These are phyloP conservation scores for Sphaerodactylus townsendi DNA, from an alignment of 2,113 vertebrate genomes.

Conservation along the genomic window DNA sequence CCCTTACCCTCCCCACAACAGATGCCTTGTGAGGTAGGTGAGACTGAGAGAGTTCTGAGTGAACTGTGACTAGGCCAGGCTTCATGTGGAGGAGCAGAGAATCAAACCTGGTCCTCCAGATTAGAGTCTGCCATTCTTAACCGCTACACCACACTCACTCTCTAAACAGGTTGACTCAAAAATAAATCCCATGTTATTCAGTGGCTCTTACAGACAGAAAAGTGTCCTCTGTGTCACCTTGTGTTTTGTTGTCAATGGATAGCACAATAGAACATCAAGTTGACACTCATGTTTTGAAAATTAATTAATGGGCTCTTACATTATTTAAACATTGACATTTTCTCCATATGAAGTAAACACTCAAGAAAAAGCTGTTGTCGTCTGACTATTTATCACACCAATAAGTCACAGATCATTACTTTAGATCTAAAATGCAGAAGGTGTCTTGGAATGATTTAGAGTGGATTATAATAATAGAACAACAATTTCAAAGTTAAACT, in stretches of 20 bases:
- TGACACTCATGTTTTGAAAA: background rate
- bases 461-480: constrained; percentile 1
- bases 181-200: too few species aligned
- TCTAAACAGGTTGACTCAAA: too few species aligned
- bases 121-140: too few species aligned
- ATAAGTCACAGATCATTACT: constrained; percentile 4
- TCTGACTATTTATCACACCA: constrained; percentile 10
- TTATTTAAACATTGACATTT: constrained; percentile 1
- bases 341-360: background rate
- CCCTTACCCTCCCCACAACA: too few species aligned
- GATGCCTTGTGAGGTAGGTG: too few species aligned
- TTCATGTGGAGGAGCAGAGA: too few species aligned
- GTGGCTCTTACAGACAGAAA: too few species aligned
- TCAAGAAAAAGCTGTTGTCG: constrained; percentile 1
- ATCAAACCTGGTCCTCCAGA: too few species aligned
- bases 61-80: too few species aligned
- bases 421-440: background rate
- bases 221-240: too few species aligned
- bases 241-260: background rate
- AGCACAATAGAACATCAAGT: background rate
- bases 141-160: too few species aligned
- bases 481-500: constrained; percentile 35
- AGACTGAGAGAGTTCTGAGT: too few species aligned
- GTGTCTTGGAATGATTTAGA: constrained; percentile 18
- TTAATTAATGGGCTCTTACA: constrained; percentile 1